Percentiles rank a stretch among this genome's conserved stretches.
Conservation (phyloP, 2,888 invertebrate genomes). For the Lapara coniferarum region DNA sequence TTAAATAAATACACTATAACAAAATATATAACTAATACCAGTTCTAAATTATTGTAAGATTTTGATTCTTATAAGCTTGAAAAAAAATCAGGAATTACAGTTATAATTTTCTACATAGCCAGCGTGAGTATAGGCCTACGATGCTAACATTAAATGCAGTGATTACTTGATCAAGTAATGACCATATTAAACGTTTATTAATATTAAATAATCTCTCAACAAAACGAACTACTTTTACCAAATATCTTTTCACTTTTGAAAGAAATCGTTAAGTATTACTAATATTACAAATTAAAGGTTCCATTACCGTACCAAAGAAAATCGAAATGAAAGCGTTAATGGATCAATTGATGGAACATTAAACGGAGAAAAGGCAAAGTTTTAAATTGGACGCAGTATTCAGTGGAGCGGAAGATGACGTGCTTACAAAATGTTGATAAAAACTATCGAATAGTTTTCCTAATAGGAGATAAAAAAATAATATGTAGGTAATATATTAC, state of each 20-base stretch:
- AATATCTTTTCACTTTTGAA: neutral
- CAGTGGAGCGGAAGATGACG: constrained; percentile 51
- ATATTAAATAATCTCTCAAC: neutral
- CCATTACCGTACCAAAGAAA: constrained; percentile 33
- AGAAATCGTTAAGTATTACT: constrained; percentile 1
- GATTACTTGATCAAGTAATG: too few species aligned
- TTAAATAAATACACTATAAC: too few species aligned
- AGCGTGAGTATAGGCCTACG: too few species aligned
- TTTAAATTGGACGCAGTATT: constrained; percentile 43
- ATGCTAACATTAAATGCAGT: too few species aligned
- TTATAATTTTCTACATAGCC: too few species aligned
- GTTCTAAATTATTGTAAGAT: too few species aligned
- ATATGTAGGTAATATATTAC: constrained; percentile 9
- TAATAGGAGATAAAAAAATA: neutral
- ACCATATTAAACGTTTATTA: too few species aligned
- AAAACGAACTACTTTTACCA: neutral
- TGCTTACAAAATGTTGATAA: neutral
- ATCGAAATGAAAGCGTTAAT: constrained; percentile 46
- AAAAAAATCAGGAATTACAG: too few species aligned
- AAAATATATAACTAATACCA: too few species aligned
- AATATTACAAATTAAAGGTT: constrained; percentile 18
- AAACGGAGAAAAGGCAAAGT: constrained; percentile 45
- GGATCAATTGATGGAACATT: constrained; percentile 44
- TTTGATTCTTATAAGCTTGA: too few species aligned
- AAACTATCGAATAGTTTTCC: neutral